phyloP scores from a whole-genome alignment of 2,888 invertebrate genomes.

The Nymphalis c-album region DNA sequence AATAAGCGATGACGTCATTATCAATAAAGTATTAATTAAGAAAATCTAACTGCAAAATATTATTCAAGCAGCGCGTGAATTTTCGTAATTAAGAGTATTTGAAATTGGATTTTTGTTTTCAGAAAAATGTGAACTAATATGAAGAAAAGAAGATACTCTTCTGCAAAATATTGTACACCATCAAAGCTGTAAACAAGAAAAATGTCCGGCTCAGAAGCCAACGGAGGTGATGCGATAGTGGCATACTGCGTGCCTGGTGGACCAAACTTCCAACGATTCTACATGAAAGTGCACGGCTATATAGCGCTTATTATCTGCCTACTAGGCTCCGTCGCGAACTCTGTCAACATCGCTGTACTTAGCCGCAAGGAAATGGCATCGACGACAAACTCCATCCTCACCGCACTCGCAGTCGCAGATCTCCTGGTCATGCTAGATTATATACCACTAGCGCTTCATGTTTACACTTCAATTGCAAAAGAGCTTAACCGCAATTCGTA shows the following conservation, averaged over 20 bases:
- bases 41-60: not conserved
- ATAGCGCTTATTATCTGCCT: conserved; percentile 92
- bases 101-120: conserved; percentile 30
- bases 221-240: conserved; percentile 45
- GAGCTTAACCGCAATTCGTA: conserved; percentile 80
- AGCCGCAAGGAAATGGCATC: conserved; percentile 94
- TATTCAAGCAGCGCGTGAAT: not conserved
- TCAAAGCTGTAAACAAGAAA: conserved; percentile 22
- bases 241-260: conserved; percentile 80
- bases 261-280: conserved; percentile 82
- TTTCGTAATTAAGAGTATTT: not conserved
- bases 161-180: conserved; percentile 6
- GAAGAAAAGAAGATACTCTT: conserved; percentile 7
- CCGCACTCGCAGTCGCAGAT: conserved; percentile 94
- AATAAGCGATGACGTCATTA: not conserved
- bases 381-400: conserved; percentile 96
- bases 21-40: not conserved
- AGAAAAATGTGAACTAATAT: conserved; percentile 30
- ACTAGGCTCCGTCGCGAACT: conserved; percentile 93
- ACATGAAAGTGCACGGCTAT: conserved; percentile 90
- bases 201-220: conserved; percentile 39
- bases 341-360: conserved; percentile 93
- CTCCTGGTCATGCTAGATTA: conserved; percentile 96
- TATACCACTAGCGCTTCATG: conserved; percentile 92
- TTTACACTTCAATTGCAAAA: conserved; percentile 83